These are phyloP conservation scores for Charina bottae DNA, from an alignment of 2,113 vertebrate species.

Conservation along the genomic window DNA sequence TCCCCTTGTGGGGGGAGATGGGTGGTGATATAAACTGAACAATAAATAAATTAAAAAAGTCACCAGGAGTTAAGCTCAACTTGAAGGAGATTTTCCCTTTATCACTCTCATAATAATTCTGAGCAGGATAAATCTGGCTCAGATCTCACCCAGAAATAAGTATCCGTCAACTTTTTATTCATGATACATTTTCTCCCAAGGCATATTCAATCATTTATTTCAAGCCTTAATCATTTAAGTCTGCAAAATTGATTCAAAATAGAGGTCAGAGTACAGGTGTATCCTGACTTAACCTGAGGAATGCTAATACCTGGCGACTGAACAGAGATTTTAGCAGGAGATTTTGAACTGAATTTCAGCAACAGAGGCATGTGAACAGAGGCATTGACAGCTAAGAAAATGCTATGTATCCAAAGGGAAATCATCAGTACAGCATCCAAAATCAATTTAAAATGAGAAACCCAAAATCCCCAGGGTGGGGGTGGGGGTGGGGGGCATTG, in stretches of 20 bases:
- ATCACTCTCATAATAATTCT: slow-evolving; percentile 8
- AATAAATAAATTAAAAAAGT: no score
- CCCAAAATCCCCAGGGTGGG: background rate
- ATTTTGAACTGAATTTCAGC: slow-evolving; percentile 51
- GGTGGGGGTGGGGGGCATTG: background rate
- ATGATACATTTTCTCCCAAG: slow-evolving; percentile 57
- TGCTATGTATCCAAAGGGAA: slow-evolving; percentile 32
- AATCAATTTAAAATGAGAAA: slow-evolving; percentile 42
- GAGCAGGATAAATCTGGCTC: slow-evolving; percentile 48
- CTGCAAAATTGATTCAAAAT: slow-evolving; percentile 68
- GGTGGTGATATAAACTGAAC: no score
- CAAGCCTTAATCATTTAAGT: slow-evolving; percentile 65
- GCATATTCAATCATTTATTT: slow-evolving; percentile 67
- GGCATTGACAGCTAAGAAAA: slow-evolving; percentile 41
- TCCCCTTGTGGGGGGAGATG: no score
- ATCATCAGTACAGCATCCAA: slow-evolving; percentile 8
- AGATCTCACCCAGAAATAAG: slow-evolving; percentile 48
- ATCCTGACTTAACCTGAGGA: slow-evolving; percentile 43
- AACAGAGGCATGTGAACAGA: slow-evolving; percentile 35
- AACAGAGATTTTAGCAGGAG: slow-evolving; percentile 32
- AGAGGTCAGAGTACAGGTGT: slow-evolving; percentile 55
- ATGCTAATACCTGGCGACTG: slow-evolving; percentile 53
- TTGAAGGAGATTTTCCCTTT: slow-evolving; percentile 16
- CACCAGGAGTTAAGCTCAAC: background rate
- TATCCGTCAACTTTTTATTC: slow-evolving; percentile 56